Base-by-base conservation (phyloP, 1,140 invertebrate genomes). In the Pollicipes pollicipes region DNA sequence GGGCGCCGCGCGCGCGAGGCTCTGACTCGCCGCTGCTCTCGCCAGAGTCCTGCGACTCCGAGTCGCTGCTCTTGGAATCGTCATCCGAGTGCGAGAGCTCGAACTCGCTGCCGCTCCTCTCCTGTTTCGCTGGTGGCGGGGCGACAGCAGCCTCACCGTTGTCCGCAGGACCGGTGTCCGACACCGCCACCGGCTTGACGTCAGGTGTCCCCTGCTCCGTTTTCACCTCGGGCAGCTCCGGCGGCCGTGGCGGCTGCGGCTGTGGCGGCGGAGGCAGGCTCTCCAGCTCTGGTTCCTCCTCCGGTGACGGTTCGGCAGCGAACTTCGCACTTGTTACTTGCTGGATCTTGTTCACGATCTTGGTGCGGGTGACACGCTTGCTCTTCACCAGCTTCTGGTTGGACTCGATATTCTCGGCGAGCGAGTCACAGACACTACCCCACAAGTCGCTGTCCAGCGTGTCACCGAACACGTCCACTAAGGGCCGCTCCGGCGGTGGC, bases 391-490 rank as follows among this genome's bases (percentile, higher is more conserved):
- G 64, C 64, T 29, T 27, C 28, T 66, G 64, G 28, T 66, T 27
- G 27, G 28, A 27, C 27, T 28, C 64, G 2, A 66, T 29, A n/a
- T 66, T 66, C 10, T 29, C 28, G 64, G 64, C 64, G 3, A 66
- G 64, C 64, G 64, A 66, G 27, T 27, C 27, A 24, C 64, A 66
- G 24, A 66, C 28, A 27, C 27, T 28, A 10, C 27, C 28, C 64
- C 64, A 66, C 24, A 28, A 27, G 64, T 29, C 64, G 64, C 28
- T 29, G 64, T 66, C 64, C 64, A 27, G 28, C 2, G 3, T 21
- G 64, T 66, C 64, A 3, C 64, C 64, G 28, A 66, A 66, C 64
- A 66, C 64, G 28, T 66, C 64, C n/a, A 66, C 27, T 27, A 66
- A n/a, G 24, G 64, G 28, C 64, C 27, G 64, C n/a, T 29, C 27